Base-by-base conservation (phyloP, 1,140 invertebrate genomes). In the Drosophila repleta region DNA sequence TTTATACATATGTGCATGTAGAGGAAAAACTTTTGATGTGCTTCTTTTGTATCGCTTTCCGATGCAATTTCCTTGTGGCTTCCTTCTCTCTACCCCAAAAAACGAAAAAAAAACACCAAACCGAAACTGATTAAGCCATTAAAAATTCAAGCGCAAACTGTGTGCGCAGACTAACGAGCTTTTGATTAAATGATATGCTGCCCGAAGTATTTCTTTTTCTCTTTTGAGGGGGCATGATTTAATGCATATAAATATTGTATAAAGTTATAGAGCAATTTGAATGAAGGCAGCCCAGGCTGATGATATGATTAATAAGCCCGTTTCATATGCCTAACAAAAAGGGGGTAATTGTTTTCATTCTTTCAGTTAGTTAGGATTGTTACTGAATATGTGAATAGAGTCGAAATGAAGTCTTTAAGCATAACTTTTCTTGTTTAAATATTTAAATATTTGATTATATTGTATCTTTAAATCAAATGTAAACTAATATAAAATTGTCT, bases 111-210 rank as follows among this genome's bases (percentile, higher is more conserved):
- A 52, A 68, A 41, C 35, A 56, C 39, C 39, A 55, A 64, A 62
- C 63, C 43, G 21, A 74, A 79, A 66, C 73, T 76, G 76, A 79
- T 79, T 76, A 79, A 79, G 67, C 73, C 73, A 76, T 79, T 79
- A 79, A 75, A 72, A 62, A 76, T 79, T 76, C 68, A 76, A 74
- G 58, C 74, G 53, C 70, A 74, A 73, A 74, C 65, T 74, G 74
- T 76, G 64, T 76, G 74, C 60, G 46, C 67, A 79, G 76, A 68
- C 76, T 79, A 76, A 79, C 76, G 73, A 76, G 76, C 66, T 68
- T 76, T 76, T 76, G 67, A 75, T 75, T 75, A 70, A 75, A 75
- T 74, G 66, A 62, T 73, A 63, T 68, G 70, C 45, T 73, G 63
- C 56, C 62, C 21, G 37, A 60, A 66, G 57, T 61, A 43, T 52